Conservation (phyloP, 2,888 invertebrate species). For the Allophyes oxyacanthae region DNA sequence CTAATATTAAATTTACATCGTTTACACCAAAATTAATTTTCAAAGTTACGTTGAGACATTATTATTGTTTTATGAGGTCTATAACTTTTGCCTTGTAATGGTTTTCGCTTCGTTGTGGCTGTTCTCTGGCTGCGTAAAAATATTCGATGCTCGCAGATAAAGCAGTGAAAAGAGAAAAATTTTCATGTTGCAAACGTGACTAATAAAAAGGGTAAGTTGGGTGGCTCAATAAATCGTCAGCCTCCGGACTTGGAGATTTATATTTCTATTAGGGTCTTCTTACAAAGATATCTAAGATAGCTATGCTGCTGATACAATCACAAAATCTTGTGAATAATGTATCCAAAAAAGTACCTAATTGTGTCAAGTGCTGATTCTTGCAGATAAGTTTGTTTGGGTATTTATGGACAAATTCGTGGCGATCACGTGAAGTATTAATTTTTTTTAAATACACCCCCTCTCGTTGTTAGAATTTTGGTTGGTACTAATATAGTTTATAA, state of each 20-base stretch:
- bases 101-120: slow-evolving; percentile 52
- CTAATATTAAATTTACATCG: slow-evolving; percentile 54
- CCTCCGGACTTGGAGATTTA: slow-evolving; percentile 77
- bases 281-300: slow-evolving; percentile 57
- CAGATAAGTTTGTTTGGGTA: no score
- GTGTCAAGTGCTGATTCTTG: slow-evolving; percentile 2
- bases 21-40: slow-evolving; percentile 57
- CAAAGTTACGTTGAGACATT: slow-evolving; percentile 56
- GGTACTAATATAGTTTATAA: no score
- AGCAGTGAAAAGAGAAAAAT: slow-evolving; percentile 65
- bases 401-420: no score
- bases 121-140: slow-evolving; percentile 49
- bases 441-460: no score
- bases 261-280: slow-evolving; percentile 77
- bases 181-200: slow-evolving; percentile 80
- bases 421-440: no score
- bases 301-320: slow-evolving; percentile 24
- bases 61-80: slow-evolving; percentile 61
- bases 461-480: no score
- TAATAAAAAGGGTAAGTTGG: slow-evolving; percentile 80
- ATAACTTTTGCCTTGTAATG: slow-evolving; percentile 59
- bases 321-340: slow-evolving; percentile 40
- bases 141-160: slow-evolving; percentile 63
- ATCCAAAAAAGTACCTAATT: slow-evolving; percentile 14
- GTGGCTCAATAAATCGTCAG: slow-evolving; percentile 77